phyloP scores from a whole-genome alignment of 2,888 invertebrate species.

The Volucella zonaria region DNA sequence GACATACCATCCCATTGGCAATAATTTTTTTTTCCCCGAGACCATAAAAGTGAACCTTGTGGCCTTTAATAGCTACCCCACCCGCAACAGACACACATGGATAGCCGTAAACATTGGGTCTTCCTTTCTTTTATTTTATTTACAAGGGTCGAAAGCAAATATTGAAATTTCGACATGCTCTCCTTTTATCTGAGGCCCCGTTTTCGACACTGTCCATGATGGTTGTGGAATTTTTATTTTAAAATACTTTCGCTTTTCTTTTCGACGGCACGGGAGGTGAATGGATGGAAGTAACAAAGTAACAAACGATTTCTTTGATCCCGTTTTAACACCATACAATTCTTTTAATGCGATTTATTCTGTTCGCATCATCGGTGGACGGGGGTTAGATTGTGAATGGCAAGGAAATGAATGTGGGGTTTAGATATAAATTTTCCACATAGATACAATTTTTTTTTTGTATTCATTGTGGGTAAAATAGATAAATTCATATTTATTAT shows the following conservation, averaged over 20 bases:
- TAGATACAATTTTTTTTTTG: constrained; percentile 17
- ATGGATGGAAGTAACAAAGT: neutral
- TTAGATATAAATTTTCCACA: constrained; percentile 5
- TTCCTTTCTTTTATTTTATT: constrained; percentile 29
- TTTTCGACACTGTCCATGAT: neutral
- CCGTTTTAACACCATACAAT: constrained; percentile 59
- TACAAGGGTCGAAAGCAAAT: constrained; percentile 45
- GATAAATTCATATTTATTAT: constrained; percentile 65
- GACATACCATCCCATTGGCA: constrained; percentile 24
- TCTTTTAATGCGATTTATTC: constrained; percentile 57
- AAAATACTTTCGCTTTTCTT: constrained; percentile 33
- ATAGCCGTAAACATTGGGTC: constrained; percentile 10
- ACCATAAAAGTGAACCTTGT: constrained; percentile 31
- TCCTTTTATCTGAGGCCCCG: neutral
- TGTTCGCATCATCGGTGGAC: constrained; percentile 29
- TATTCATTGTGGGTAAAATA: constrained; percentile 52
- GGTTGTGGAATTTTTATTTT: constrained; percentile 37
- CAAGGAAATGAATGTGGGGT: neutral
- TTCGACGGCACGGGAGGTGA: neutral
- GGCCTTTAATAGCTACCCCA: constrained; percentile 33
- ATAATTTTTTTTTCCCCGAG: neutral
- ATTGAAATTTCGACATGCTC: constrained; percentile 49
- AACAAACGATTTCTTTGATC: constrained; percentile 60
- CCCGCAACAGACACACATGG: constrained; percentile 13
- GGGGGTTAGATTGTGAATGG: neutral